Conservation (phyloP, 2,888 invertebrate species). For the Mesoligia furuncula region DNA sequence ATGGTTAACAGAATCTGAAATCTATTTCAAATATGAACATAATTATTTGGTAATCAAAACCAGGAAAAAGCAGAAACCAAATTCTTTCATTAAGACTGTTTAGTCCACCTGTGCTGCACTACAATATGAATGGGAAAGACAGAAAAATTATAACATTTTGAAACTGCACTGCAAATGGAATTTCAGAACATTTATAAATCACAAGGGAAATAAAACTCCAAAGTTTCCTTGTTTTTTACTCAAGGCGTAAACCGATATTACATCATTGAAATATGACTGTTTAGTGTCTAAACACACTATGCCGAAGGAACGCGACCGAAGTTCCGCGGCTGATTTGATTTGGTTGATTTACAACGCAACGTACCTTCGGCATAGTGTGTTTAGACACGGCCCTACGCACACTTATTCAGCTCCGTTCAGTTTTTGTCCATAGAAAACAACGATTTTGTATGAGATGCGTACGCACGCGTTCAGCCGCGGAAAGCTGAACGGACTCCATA, state of each 20-base stretch:
- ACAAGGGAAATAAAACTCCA: constrained; percentile 18
- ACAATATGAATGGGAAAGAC: background rate
- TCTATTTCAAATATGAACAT: background rate
- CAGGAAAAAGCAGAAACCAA: background rate
- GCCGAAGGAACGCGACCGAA: too few species aligned
- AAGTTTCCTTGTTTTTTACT: constrained; percentile 38
- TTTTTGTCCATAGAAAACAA: too few species aligned
- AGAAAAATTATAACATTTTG: background rate
- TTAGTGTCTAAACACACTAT: too few species aligned
- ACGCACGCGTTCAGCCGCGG: too few species aligned
- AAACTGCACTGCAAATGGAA: background rate
- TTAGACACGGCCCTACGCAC: too few species aligned
- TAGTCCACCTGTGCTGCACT: background rate
- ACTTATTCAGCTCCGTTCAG: too few species aligned
- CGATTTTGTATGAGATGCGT: too few species aligned
- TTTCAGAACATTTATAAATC: background rate
- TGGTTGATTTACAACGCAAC: too few species aligned
- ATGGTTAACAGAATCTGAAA: background rate
- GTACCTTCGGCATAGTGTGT: too few species aligned
- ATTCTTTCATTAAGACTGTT: background rate
- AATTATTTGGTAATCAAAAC: background rate
- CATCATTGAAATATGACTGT: constrained; percentile 1
- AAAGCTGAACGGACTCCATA: too few species aligned
- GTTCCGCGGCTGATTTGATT: too few species aligned
- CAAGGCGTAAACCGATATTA: background rate